A percentile compares a stretch with the other conserved stretches of the same genome.
These are phyloP conservation scores for Taenioides sp. DNA, from an alignment of 2,797 vertebrate genomes.

Conservation along the genomic window DNA sequence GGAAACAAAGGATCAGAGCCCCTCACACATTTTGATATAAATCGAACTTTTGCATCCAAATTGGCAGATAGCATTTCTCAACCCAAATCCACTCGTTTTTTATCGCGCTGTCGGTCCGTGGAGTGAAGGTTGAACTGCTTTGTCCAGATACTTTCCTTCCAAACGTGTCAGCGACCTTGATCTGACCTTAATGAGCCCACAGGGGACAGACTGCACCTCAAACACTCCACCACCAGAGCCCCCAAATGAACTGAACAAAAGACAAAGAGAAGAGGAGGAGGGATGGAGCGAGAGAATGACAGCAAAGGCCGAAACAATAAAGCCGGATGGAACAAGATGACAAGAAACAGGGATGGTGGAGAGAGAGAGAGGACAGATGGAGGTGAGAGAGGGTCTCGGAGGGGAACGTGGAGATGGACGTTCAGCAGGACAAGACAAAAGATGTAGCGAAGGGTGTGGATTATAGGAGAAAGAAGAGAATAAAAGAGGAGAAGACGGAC, in stretches of 20 bases:
- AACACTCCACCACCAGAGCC: conserved; percentile 17
- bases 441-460: conserved; percentile 31
- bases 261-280: not conserved
- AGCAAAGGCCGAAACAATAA: conserved; percentile 3
- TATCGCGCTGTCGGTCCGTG: conserved; percentile 19
- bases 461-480: conserved; percentile 36
- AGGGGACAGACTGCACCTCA: conserved; percentile 21
- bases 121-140: conserved; percentile 24
- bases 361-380: not conserved
- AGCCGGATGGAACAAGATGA: not conserved
- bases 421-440: conserved; percentile 54
- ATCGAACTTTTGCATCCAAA: not conserved
- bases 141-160: conserved; percentile 17
- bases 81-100: conserved; percentile 14
- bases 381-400: conserved; percentile 35
- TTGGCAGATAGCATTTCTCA: not conserved
- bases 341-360: not conserved
- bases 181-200: conserved; percentile 63
- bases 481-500: conserved; percentile 25
- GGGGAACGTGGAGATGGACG: conserved; percentile 55
- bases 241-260: conserved; percentile 17
- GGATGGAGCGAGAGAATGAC: not conserved
- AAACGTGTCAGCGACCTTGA: conserved; percentile 58
- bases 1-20: too few species aligned
- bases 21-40: too few species aligned